These are phyloP conservation scores for Dastarcus helophoroides DNA, from an alignment of 2,888 invertebrate genomes.

Conservation along the genomic window DNA sequence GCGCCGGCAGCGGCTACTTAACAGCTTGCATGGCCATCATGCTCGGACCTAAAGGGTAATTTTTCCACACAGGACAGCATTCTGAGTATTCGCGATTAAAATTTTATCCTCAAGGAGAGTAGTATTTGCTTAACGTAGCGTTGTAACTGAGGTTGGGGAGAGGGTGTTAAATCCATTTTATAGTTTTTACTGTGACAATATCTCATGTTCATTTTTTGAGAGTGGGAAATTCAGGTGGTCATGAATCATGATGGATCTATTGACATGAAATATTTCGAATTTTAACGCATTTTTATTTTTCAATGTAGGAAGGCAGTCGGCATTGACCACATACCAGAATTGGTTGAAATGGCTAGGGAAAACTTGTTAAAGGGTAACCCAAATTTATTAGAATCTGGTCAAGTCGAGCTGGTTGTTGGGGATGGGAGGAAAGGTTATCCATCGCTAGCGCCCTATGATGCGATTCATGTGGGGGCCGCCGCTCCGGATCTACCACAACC, in stretches of 20 bases:
- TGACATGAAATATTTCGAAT: not conserved
- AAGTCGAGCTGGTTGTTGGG: conserved; percentile 67
- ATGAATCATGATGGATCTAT: too few relatives aligned
- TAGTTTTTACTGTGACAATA: too few relatives aligned
- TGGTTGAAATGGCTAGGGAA: conserved; percentile 59
- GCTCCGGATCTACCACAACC: conserved; percentile 65
- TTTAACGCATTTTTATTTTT: not conserved
- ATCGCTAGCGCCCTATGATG: conserved; percentile 71
- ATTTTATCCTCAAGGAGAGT: too few relatives aligned
- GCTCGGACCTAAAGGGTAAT: conserved; percentile 54
- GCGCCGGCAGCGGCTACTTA: conserved; percentile 88
- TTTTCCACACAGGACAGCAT: too few relatives aligned
- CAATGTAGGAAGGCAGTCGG: conserved; percentile 47
- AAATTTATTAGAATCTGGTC: conserved; percentile 52
- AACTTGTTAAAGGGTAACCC: conserved; percentile 70
- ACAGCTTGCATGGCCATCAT: conserved; percentile 84
- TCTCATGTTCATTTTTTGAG: too few relatives aligned
- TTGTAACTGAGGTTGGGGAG: too few relatives aligned
- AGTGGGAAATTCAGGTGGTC: too few relatives aligned
- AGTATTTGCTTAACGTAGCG: too few relatives aligned
- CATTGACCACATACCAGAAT: conserved; percentile 80
- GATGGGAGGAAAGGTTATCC: conserved; percentile 77
- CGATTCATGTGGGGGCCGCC: conserved; percentile 90
- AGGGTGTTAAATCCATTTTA: too few relatives aligned
- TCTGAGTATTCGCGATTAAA: too few relatives aligned